phyloP scores from a whole-genome alignment of 2,113 vertebrate species.

The Ranitomeya variabilis region DNA sequence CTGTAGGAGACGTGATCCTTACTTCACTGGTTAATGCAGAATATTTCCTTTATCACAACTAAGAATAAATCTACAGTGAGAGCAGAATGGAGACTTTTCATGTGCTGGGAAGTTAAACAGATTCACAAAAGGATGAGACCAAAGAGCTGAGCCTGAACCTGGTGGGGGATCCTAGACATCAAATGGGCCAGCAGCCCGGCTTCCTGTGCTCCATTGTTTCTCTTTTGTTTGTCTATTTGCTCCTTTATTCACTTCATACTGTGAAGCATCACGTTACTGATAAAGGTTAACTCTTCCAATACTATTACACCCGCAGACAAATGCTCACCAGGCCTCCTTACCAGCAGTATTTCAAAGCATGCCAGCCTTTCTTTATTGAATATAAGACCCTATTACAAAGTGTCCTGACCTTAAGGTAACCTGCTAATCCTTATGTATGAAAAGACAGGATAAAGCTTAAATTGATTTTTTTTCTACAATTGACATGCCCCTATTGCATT shows the following conservation, averaged over 20 bases:
- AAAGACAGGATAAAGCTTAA: conserved; percentile 36
- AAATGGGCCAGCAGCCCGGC: conserved; percentile 67
- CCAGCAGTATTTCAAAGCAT: conserved; percentile 26
- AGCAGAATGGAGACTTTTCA: conserved; percentile 26
- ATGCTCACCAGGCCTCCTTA: conserved; percentile 41
- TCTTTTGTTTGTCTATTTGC: conserved; percentile 75
- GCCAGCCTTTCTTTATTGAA: conserved; percentile 41
- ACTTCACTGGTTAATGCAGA: neutral
- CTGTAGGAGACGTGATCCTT: too few relatives aligned
- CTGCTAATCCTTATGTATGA: conserved; percentile 48
- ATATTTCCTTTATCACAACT: neutral
- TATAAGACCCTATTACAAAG: conserved; percentile 36
- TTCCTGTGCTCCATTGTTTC: conserved; percentile 69
- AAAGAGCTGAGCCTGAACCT: conserved; percentile 75
- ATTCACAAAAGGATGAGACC: conserved; percentile 79
- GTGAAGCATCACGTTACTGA: conserved; percentile 72
- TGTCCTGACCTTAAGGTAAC: conserved; percentile 44
- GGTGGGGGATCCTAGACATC: conserved; percentile 67
- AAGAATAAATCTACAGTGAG: neutral
- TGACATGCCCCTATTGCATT: conserved; percentile 10
- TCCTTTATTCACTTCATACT: conserved; percentile 73
- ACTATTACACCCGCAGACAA: conserved; percentile 37
- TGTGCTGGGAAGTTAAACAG: conserved; percentile 69
- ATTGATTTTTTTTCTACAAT: conserved; percentile 26
- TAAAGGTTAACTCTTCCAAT: conserved; percentile 36